Base-by-base conservation (phyloP, 2,888 invertebrate species). In the Criorhina ranunculi region DNA sequence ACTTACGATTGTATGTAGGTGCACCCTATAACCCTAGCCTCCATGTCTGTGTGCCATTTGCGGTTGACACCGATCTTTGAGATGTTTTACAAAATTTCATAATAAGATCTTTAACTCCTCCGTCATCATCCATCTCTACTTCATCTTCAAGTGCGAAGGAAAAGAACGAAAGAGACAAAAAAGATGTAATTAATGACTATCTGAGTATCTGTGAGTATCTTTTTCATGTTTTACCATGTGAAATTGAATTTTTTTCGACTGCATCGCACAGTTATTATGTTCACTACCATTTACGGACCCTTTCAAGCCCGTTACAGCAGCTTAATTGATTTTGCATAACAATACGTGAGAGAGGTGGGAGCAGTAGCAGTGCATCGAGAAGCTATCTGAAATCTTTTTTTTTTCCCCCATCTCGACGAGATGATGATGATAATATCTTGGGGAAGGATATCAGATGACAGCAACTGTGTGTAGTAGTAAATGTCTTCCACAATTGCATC, bases 291-390 rank as follows among this genome's bases (percentile, higher is more conserved):
- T 59, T n/a, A n/a, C 57, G 46, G 64, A 57, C 60, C 55, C 44
- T 31, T 55, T 12, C n/a, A 7, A 42, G 77, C 44, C 67, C 67
- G 67, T 73, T 73, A 60, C 42, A 15, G 7, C 44, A 5, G 44
- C 60, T 73, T 80, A 80, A 80, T 80, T 80, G 80, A 80, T 80
- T 80, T 80, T 80, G 53, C 67, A 73, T 73, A 80, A 73, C 60
- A 60, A 72, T 72, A 64, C 24, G 53, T 29, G 15, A 42, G 40
- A 6, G 33, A 7, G 9, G 37, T 29, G 24, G 5, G 8, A n/a
- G 37, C 11, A n/a, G n/a, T n/a, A 15, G 5, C 17, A 12, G 4
- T 24, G 29, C 17, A 24, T n/a, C n/a, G n/a, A n/a, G n/a, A n/a
- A n/a, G n/a, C 24, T 24, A 24, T 24, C 24, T 24, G 59, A 46